Conservation (phyloP, 2,113 vertebrate genomes). For the Vicugna pacos region DNA sequence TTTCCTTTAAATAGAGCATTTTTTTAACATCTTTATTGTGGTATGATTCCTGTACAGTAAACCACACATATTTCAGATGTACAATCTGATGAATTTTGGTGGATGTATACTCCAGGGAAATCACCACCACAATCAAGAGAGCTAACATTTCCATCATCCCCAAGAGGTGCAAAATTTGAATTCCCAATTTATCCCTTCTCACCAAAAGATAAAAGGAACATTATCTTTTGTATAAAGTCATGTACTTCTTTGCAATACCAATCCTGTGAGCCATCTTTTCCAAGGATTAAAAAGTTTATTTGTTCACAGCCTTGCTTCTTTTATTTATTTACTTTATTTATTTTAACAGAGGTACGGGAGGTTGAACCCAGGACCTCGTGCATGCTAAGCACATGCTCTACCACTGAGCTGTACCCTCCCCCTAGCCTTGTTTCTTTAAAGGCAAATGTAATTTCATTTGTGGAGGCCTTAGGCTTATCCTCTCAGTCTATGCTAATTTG, state of each 20-base stretch:
- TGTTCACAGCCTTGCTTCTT: not conserved
- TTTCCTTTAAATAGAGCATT: not conserved
- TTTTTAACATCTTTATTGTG: not conserved
- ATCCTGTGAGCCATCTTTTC: not conserved
- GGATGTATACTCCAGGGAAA: no score
- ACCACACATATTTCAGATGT: no score
- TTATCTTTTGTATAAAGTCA: not conserved
- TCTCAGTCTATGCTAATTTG: conserved; percentile 7
- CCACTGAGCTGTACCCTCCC: no score
- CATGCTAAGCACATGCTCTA: not conserved
- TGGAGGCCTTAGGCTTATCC: not conserved
- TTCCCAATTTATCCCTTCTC: no score
- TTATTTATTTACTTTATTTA: not conserved
- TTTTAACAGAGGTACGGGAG: not conserved
- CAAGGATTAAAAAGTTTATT: conserved; percentile 8
- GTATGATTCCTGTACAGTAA: no score
- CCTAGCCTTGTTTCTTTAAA: conserved; percentile 18
- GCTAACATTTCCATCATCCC: no score
- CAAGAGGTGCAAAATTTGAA: no score
- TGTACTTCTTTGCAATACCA: not conserved
- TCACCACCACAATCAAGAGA: no score
- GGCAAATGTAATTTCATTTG: not conserved
- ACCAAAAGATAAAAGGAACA: not conserved
- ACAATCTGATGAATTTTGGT: no score
- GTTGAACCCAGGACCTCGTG: not conserved